A percentile compares a stretch with the other conserved stretches of the same genome.
Evolutionary conservation across 1,140 invertebrate species (phyloP).

Genomic region (Ips typographus): DNA sequence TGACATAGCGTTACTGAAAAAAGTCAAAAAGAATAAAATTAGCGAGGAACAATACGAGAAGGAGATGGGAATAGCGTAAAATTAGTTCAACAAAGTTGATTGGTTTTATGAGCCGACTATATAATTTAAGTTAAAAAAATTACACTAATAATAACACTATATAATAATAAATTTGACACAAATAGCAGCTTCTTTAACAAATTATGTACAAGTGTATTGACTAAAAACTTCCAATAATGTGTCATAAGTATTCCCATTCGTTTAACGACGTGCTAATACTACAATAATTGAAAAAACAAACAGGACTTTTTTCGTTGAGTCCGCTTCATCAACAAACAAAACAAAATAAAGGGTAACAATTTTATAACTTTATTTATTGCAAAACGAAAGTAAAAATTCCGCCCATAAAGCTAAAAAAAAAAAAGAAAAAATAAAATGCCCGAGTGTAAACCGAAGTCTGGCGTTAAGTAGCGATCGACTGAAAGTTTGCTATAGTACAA

Average conservation of each 20-base stretch:
- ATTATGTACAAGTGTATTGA: slow-evolving; percentile 39
- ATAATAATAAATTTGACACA: slow-evolving; percentile 39
- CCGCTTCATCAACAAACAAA: no score
- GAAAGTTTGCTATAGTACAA: no score
- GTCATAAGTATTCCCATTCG: slow-evolving; percentile 31
- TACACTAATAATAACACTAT: slow-evolving; percentile 35
- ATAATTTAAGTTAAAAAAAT: slow-evolving; percentile 43
- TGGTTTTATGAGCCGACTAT: slow-evolving; percentile 37
- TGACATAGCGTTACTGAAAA: slow-evolving; percentile 84
- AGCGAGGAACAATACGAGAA: slow-evolving; percentile 62
- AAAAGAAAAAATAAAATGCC: slow-evolving; percentile 4
- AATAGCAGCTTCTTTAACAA: slow-evolving; percentile 38
- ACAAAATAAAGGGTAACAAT: no score
- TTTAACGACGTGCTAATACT: not conserved
- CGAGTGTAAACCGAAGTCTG: no score
- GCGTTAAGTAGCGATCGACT: no score
- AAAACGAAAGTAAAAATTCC: not conserved
- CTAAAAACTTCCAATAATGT: slow-evolving; percentile 34
- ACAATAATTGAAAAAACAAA: no score
- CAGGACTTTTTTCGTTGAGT: no score
- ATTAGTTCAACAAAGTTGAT: no score
- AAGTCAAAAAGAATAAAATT: slow-evolving; percentile 84
- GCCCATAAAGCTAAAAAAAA: not conserved
- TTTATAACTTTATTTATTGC: no score
- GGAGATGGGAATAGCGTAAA: slow-evolving; percentile 50